These are phyloP conservation scores for Coturnix japonica DNA, from an alignment of 2,113 vertebrate species.

Conservation along the genomic window DNA sequence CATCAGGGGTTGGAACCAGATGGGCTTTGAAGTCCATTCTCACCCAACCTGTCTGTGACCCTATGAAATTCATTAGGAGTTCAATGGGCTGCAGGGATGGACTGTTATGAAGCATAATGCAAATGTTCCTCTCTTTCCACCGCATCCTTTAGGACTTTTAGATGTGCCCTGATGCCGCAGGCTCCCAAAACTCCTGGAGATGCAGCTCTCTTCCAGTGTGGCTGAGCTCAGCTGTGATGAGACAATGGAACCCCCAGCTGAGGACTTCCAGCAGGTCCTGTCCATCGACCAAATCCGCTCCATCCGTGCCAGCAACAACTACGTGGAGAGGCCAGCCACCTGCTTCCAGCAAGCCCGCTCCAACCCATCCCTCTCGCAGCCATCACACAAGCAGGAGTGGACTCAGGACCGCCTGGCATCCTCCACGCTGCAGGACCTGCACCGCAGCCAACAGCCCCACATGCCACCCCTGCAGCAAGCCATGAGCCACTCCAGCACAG, in stretches of 20 bases:
- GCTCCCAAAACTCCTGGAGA: slow-evolving; percentile 54
- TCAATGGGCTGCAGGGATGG: not conserved
- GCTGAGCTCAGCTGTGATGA: slow-evolving; percentile 72
- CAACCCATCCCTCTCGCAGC: slow-evolving; percentile 82
- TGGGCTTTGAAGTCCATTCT: no score
- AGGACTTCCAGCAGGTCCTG: slow-evolving; percentile 91
- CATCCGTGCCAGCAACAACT: slow-evolving; percentile 95
- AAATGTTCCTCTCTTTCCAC: not conserved
- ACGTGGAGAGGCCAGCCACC: slow-evolving; percentile 89
- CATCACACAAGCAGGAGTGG: slow-evolving; percentile 76
- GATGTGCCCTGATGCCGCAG: slow-evolving; percentile 87
- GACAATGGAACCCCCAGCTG: slow-evolving; percentile 83
- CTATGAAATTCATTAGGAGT: not conserved
- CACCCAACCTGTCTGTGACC: no score
- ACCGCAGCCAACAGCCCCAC: slow-evolving; percentile 87
- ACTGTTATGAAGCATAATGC: fast-evolving
- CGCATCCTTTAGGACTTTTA: slow-evolving; percentile 82
- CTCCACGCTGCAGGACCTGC: slow-evolving; percentile 76
- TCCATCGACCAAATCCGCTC: slow-evolving; percentile 94
- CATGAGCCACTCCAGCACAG: slow-evolving; percentile 94
- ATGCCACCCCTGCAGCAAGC: slow-evolving; percentile 83
- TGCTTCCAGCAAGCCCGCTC: slow-evolving; percentile 80
- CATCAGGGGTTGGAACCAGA: no score
- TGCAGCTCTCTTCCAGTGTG: slow-evolving; percentile 73
- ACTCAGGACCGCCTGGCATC: slow-evolving; percentile 74